Evolutionary conservation across 2,888 invertebrate species (phyloP), one percentile per base, ranked within the genome.

Genomic region (Polymixis lichenea): DNA sequence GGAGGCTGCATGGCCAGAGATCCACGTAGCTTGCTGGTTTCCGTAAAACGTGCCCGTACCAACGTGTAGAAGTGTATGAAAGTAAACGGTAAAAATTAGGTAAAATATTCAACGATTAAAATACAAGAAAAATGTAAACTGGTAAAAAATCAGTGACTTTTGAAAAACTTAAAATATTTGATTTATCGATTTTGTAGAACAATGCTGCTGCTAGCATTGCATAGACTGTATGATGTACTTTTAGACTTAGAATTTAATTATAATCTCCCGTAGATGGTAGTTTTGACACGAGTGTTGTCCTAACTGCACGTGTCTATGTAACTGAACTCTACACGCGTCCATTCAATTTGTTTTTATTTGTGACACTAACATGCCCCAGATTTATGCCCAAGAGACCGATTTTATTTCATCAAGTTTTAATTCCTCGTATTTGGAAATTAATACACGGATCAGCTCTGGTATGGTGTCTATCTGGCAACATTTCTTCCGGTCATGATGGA

Each of bases 331-430:
- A 46, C 53, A 55, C 15, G 61, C 22, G 46, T 76, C 15, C 17
- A 25, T 56, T 4, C 15, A 49, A 11, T 62, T 61, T 55, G 7
- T 60, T n/a, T 53, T 75, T 46, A 28, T 61, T 60, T 76, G 17
- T 19, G 43, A 58, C 15, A 55, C 46, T n/a, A 17, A n/a, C 15
- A 17, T 28, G 32, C 53, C 8, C 60, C 7, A 43, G 32, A 38
- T 65, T 46, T 53, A 66, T 56, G 7, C 5, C 4, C 8, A 13
- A n/a, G 25, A 64, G 0, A 22, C 22, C 11, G 38, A 43, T 43
- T 53, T 38, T 46, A 55, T 38, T 72, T 17, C 19, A 70, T 43
- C 25, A 38, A 46, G 38, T 46, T 72, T 71, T 9, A 6, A 72
- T 74, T 61, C 3, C 13, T 6, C n/a, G 4, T n/a, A 60, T 46